Base-by-base conservation (phyloP, 2,113 vertebrate genomes). In the Callipepla squamata region DNA sequence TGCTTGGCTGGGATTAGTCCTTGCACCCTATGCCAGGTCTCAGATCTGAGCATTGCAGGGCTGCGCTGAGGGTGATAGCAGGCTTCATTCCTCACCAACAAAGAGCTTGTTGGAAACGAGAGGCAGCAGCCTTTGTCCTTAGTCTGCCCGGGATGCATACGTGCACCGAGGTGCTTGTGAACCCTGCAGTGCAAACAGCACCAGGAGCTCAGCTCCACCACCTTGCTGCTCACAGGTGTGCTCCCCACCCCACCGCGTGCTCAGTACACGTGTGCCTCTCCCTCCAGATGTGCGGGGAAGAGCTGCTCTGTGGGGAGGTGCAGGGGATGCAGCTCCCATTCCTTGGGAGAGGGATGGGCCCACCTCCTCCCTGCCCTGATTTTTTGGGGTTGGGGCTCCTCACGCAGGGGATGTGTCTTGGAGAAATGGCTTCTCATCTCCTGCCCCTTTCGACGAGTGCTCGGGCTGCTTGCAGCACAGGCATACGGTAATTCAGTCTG, bases 181-280 rank as follows among this genome's bases (percentile, higher is more conserved):
- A 10, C 47, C 47, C 47, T 47, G 47, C 47, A 10, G 47, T 21
- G 19, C 47, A 47, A 47, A 21, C 20, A 47, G 47, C 25, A 42
- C 17, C 59, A 62, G 66, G 65, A 89, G 47, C 68, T 47, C 0
- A 0, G 18, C 58, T 86, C 11, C 28, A 13, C 11, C 51, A 68
- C 38, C 42, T 87, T 0, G 0, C 26, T 36, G 53, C 89, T 77
- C 0, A 0, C 4, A 42, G 47, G 4, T 32, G 58, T 59, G 42
- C 16, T 85, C 69, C 45, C 48, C 9, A 28, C 53, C 72, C 79
- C 5, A 3, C 10, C 0, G 2, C 51, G 20, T 72, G 75, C 44
- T 79, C 82, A 85, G 50, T 36, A 36, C 5, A 45, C 47, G 75
- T 79, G 80, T 90, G 58, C 38, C 57, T 48, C 28, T 81, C 70